phyloP scores from a whole-genome alignment of 2,888 invertebrate genomes.

The Acleris emargana region DNA sequence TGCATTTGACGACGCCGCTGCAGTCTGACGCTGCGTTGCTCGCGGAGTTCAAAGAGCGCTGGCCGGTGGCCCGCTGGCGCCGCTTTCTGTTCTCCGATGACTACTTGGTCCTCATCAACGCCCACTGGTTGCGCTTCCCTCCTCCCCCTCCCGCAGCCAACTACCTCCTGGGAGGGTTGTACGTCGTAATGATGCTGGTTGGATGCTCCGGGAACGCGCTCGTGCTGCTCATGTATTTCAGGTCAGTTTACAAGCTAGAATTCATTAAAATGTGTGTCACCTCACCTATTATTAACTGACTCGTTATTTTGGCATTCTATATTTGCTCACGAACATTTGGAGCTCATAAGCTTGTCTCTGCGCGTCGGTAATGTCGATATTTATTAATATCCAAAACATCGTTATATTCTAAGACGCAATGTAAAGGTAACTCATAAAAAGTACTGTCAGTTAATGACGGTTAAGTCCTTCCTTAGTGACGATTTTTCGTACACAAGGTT shows the following conservation, averaged over 20 bases:
- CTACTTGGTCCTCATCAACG: constrained; percentile 84
- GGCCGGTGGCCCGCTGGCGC: constrained; percentile 80
- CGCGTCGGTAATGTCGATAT: too few species aligned
- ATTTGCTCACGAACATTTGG: constrained; percentile 14
- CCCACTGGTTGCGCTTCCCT: constrained; percentile 87
- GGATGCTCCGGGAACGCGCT: constrained; percentile 88
- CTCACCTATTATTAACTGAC: constrained; percentile 29
- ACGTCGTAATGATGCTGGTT: constrained; percentile 84
- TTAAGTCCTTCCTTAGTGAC: too few species aligned
- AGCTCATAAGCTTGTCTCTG: constrained; percentile 7
- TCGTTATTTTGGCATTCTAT: constrained; percentile 16
- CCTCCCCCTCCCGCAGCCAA: constrained; percentile 84
- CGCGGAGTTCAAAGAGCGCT: constrained; percentile 61
- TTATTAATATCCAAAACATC: too few species aligned
- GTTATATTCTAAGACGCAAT: too few species aligned
- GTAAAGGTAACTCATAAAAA: too few species aligned
- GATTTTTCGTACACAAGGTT: too few species aligned
- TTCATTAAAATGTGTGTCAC: not conserved
- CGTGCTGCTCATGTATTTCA: constrained; percentile 88
- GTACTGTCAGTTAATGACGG: too few species aligned
- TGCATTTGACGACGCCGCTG: constrained; percentile 2
- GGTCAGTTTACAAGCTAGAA: constrained; percentile 77
- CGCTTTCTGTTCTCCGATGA: constrained; percentile 80
- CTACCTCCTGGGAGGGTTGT: constrained; percentile 85
- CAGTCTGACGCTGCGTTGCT: constrained; percentile 42